Evolutionary conservation across 2,888 invertebrate species (phyloP), one percentile per base, ranked within the genome.

Genomic region (Cataglyphis altisquamis): DNA sequence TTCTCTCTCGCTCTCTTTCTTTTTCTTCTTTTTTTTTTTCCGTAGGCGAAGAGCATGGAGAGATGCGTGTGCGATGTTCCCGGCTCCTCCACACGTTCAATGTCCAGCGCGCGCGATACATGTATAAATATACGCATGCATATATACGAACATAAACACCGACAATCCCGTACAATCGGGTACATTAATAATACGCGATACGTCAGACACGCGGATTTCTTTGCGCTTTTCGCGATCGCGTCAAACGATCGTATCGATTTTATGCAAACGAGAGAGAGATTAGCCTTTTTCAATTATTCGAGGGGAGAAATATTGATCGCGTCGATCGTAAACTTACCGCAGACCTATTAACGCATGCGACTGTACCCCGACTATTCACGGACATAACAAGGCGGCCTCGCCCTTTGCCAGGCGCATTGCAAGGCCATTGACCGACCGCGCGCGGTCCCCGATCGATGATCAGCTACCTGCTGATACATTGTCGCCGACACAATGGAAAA

Each of bases 401-500:
- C 45, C 70, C 63, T 85, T 85, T 52, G 83, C 52, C 52, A 25
- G 72, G 45, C 73, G 68, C 63, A 80, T 84, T 82, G 84, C 84
- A 85, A 90, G 91, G 91, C 87, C 91, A 91, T 91, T 91, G 91
- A 91, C 91, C 91, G 91, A 68, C 67, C 21, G 21, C 21, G 21
- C 21, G 25, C 83, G 80, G 84, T 63, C 73, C 72, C 86, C 86
- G 88, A 91, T 91, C 91, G 87, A 91, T 91, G 91, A 89, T 91
- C 91, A 82, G 87, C 89, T 91, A 91, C 91, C 91, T 91, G 91
- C 91, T 88, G 91, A 87, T 87, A 88, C 88, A 91, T 91, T 91
- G 91, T 91, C 86, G 64, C 70, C 68, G 57, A 60, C 60, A 91
- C 86, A 91, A 91, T 91, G 74, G 88, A 70, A 62, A 81, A 83